phyloP scores from a whole-genome alignment of 2,888 invertebrate genomes.

The Epinotia brunnichana region DNA sequence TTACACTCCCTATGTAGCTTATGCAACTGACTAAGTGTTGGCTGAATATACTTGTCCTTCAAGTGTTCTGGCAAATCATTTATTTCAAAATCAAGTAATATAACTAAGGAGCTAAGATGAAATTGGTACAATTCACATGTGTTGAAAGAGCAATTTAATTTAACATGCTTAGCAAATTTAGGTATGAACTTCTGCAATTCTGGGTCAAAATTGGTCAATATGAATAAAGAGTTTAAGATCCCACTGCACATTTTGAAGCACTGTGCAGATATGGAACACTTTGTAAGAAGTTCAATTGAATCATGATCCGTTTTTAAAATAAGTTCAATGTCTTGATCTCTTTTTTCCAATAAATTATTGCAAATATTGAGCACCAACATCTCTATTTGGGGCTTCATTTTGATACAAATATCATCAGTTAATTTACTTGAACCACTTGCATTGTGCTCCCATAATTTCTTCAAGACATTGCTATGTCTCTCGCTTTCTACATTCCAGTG shows the following conservation, averaged over 20 bases:
- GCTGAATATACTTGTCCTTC: conserved; percentile 53
- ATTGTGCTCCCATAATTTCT: conserved; percentile 61
- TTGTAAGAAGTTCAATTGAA: conserved; percentile 56
- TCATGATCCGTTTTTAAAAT: conserved; percentile 50
- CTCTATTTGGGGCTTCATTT: conserved; percentile 70
- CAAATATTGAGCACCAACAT: conserved; percentile 56
- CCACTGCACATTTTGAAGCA: conserved; percentile 71
- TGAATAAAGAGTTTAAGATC: conserved; percentile 67
- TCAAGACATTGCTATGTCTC: conserved; percentile 56
- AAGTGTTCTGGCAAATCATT: conserved; percentile 51
- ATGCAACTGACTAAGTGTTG: conserved; percentile 56
- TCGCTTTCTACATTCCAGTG: conserved; percentile 56
- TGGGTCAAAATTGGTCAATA: conserved; percentile 61
- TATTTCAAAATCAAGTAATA: conserved; percentile 66
- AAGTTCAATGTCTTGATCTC: conserved; percentile 49
- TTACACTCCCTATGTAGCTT: conserved; percentile 56
- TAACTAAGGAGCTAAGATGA: conserved; percentile 57
- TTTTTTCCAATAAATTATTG: conserved; percentile 52
- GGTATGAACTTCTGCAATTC: conserved; percentile 59
- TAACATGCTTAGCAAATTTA: conserved; percentile 60
- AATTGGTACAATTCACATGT: conserved; percentile 63
- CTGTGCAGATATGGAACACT: conserved; percentile 60
- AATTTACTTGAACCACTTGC: conserved; percentile 44
- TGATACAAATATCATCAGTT: conserved; percentile 62
- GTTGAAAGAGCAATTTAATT: conserved; percentile 49